Conservation (phyloP, 2,113 vertebrate species). For the Gymnogyps californianus region DNA sequence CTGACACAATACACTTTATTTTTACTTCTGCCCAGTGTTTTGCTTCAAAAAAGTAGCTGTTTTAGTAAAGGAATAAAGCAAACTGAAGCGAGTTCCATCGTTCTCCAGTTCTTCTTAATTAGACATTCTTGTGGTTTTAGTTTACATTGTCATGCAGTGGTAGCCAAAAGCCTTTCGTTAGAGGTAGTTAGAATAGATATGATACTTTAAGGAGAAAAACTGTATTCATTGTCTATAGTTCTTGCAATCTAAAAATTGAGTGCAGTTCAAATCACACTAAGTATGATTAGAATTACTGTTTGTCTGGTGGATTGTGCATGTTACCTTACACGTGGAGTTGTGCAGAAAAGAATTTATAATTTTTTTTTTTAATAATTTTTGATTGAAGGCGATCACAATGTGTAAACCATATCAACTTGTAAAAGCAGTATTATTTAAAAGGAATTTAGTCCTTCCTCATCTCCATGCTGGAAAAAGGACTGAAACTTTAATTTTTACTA, state of each 20-base stretch:
- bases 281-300: background rate
- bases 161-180: background rate
- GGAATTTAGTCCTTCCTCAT: background rate
- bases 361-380: background rate
- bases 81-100: fast-evolving
- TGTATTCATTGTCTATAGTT: background rate
- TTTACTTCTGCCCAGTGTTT: background rate
- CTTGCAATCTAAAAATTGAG: background rate
- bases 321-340: background rate
- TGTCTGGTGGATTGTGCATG: background rate
- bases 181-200: background rate
- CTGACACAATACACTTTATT: background rate
- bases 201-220: background rate
- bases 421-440: background rate
- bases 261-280: background rate
- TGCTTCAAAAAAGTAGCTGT: background rate
- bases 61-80: background rate
- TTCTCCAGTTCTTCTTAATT: background rate
- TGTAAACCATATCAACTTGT: background rate
- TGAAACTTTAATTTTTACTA: background rate
- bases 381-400: background rate
- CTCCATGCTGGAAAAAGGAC: background rate
- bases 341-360: background rate
- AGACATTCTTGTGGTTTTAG: background rate
- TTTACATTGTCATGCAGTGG: background rate